Base-by-base conservation (phyloP, 1,140 invertebrate species). In the Cyclargus thomasi region DNA sequence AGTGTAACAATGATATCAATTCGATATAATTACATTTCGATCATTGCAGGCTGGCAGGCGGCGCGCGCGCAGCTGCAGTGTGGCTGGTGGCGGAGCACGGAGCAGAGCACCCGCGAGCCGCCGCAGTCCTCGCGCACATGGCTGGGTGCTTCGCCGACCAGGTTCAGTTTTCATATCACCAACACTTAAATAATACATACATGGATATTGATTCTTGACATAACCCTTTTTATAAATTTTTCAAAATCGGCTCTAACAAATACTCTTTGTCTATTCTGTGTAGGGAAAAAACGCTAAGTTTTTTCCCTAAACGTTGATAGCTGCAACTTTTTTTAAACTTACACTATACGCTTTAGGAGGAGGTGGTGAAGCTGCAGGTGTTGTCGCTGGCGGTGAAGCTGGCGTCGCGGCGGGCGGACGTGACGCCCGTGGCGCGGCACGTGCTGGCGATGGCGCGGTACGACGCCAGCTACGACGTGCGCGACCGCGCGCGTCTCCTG, bases 391-490 rank as follows among this genome's bases (percentile, higher is more conserved):
- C 98, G 3, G 95, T 98, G 0, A 99, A 99, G 86, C 91, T 99
- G 18, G 98, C 94, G 75, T 91, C 99, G 18, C 97, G 95, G 17
- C 98, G 99, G 91, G 93, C 95, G 76, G 97, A 98, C 90, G 98
- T 97, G 0, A 93, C 94, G 67, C 90, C 97, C 7, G 92, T 99
- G 53, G 97, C 97, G 81, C 96, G 97, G 80, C 99, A 99, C 88
- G 95, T 99, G 4, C 96, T 99, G 71, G 97, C 97, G 80, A 91
- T 99, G 77, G 98, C 99, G 0, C 97, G 98, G 77, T 99, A 99
- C 85, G 99, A 99, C 92, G 94, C 96, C 64, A 99, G 98, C 88
- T 99, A 99, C 82, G 99, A 99, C 90, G 98, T 99, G 53, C 92
- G 99, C 53, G 99, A 99, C 91, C 92, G 98, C 1, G 96, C 97